Evolutionary conservation across 2,888 invertebrate genomes (phyloP), one percentile per base, ranked within the genome.

Genomic region (Ceraclea dissimilis): DNA sequence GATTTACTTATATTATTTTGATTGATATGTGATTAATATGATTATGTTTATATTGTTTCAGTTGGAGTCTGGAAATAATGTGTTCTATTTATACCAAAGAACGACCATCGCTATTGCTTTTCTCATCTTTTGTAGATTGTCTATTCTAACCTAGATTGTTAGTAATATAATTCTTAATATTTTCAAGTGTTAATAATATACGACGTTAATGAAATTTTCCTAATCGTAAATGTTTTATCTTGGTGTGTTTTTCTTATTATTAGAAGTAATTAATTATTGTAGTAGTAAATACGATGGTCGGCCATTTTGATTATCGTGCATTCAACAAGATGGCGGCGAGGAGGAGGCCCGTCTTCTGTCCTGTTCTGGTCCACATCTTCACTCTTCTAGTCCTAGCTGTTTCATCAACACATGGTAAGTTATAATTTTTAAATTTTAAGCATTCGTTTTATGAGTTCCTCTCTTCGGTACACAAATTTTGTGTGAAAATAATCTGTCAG

Each of bases 341-440:
- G 16, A 21, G 16, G 39, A 52, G 52, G 44, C 17, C 21, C n/a
- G 17, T 21, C n/a, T 31, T 1, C 47, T 22, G 26, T 46, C 46
- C 52, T 18, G 31, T 39, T 5, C 31, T 53, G 18, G 22, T 53
- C n/a, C 47, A 20, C 52, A 47, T 53, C 18, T 13, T 53, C 20
- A 22, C 34, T 26, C 33, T 53, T 18, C 33, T 53, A 22, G 34
- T 33, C 16, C 18, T 53, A 8, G 52, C 52, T 31, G 52, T 53
- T 19, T 53, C 52, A 31, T 53, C 52, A 33, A 53, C 52, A 47
- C 52, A 53, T 47, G 52, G 52, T 53, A 19, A 53, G 52, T 20
- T 11, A 19, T 46, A 43, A 8, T 43, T 43, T 43, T 43, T 43
- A 8, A 43, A n/a, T n/a, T n/a, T n/a, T n/a, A n/a, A n/a, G n/a